Evolutionary conservation across 30 jellyfish, hydroid and myxozoan species (phyloP), one percentile per base, ranked within the genome.

Genomic region (Turritopsis dohrnii): DNA sequence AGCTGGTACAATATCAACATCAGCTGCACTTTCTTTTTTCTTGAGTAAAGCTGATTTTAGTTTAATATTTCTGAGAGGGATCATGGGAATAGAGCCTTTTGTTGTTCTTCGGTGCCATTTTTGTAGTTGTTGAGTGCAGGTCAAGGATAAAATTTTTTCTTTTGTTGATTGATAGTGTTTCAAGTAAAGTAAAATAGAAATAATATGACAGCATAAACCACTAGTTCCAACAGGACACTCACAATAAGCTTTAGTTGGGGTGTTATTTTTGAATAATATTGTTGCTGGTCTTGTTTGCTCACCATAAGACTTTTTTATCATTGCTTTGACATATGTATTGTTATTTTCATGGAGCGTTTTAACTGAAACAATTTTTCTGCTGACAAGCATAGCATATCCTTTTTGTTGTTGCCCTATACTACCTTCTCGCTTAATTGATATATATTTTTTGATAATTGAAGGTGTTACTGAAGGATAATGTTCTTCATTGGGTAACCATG

Each of bases 191-290:
- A 69, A 69, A 23, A 69, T n/a, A 7, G 77, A 1, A n/a, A 1
- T 23, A 7, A 69, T 21, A 8, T 69, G 77, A 19, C 77, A 69
- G 30, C 77, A 69, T 69, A 69, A 69, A 0, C 77, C 77, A 16
- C 77, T n/a, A 69, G 25, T 27, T 69, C 89, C 89, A 82, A 82
- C 84, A 4, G 89, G 89, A 54, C 89, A 82, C 24, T 82, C 85
- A 82, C 85, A 82, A 71, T 0, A 52, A n/a, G 86, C 84, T 82
- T 82, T 82, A 19, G 27, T 65, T n/a, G 89, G 82, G 0, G 66
- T 13, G 23, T 53, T 23, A 41, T 71, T 28, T 66, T 82, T 20
- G 72, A 82, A 82, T 24, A 82, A 22, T 27, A 82, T 82, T 25
- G 9, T 54, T 18, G 89, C 86, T 25, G 87, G 82, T 19, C 0